Conservation (phyloP, 2,113 vertebrate genomes). For the Heptranchias perlo region DNA sequence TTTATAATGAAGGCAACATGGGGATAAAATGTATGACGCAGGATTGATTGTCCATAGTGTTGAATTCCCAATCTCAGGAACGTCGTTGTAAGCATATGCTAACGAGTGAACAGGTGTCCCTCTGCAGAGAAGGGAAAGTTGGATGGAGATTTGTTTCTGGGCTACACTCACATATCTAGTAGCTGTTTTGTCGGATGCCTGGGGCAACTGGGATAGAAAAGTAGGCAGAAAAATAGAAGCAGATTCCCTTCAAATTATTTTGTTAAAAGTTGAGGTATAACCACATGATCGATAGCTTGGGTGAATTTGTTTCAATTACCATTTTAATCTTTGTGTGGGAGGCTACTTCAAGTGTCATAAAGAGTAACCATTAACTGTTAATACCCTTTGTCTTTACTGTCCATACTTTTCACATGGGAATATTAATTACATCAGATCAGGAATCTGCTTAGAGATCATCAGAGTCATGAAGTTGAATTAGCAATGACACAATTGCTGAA, state of each 20-base stretch:
- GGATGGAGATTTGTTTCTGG: too few species aligned
- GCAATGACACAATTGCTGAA: background rate
- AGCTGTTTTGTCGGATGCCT: background rate
- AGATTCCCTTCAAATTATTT: background rate
- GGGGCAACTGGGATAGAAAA: background rate
- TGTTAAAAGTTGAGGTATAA: background rate
- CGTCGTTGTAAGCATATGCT: too few species aligned
- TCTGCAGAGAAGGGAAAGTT: background rate
- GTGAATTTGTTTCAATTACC: background rate
- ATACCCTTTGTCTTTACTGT: background rate
- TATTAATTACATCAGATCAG: background rate
- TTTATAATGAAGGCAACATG: background rate
- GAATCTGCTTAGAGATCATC: background rate
- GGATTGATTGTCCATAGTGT: background rate
- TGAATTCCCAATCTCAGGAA: background rate
- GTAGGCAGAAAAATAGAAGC: background rate
- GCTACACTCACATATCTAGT: too few species aligned
- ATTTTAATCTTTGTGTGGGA: background rate
- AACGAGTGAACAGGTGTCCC: background rate
- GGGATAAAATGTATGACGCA: background rate
- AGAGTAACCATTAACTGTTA: background rate
- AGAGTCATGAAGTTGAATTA: background rate
- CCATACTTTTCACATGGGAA: background rate
- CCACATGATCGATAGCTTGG: background rate
- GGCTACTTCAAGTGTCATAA: background rate